A percentile compares a stretch with the other conserved stretches of the same genome.
Conservation (phyloP, 2,888 invertebrate species). For the Rugalucina vietnamica region DNA sequence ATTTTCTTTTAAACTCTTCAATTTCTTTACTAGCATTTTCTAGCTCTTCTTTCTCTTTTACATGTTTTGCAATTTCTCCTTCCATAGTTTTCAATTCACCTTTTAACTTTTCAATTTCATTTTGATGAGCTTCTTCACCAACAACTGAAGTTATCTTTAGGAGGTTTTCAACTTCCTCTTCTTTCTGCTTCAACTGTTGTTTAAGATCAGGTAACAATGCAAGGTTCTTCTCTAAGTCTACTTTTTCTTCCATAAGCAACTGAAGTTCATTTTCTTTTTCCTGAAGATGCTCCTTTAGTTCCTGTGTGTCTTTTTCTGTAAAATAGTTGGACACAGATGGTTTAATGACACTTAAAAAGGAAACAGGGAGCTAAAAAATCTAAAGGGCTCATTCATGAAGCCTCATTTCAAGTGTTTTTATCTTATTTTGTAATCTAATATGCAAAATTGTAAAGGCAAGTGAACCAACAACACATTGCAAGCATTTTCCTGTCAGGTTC, state of each 20-base stretch:
- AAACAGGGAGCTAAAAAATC: too few species aligned
- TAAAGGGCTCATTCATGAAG: too few species aligned
- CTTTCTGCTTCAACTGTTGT: conserved; percentile 44
- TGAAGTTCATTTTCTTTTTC: conserved; percentile 56
- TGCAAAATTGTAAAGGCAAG: too few species aligned
- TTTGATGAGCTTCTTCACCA: not conserved
- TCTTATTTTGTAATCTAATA: too few species aligned
- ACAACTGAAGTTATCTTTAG: conserved; percentile 18
- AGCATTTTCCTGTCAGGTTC: too few species aligned
- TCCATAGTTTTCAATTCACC: conserved; percentile 16
- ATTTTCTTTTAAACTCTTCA: conserved; percentile 51
- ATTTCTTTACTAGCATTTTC: conserved; percentile 45
- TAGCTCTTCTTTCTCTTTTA: conserved; percentile 23
- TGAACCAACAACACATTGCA: too few species aligned
- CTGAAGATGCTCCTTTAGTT: conserved; percentile 41
- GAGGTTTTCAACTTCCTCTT: conserved; percentile 47
- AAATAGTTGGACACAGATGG: too few species aligned
- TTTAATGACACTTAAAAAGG: too few species aligned
- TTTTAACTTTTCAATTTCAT: conserved; percentile 43
- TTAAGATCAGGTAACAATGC: conserved; percentile 47
- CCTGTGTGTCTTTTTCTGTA: conserved; percentile 12
- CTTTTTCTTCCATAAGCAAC: conserved; percentile 54
- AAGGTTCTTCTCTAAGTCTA: conserved; percentile 47
- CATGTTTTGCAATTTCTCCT: not conserved
- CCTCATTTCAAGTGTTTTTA: too few species aligned